Percentiles rank a stretch among this genome's conserved stretches.
Conservation (phyloP, 2,888 invertebrate genomes). For the Chrysina gloriosa region DNA sequence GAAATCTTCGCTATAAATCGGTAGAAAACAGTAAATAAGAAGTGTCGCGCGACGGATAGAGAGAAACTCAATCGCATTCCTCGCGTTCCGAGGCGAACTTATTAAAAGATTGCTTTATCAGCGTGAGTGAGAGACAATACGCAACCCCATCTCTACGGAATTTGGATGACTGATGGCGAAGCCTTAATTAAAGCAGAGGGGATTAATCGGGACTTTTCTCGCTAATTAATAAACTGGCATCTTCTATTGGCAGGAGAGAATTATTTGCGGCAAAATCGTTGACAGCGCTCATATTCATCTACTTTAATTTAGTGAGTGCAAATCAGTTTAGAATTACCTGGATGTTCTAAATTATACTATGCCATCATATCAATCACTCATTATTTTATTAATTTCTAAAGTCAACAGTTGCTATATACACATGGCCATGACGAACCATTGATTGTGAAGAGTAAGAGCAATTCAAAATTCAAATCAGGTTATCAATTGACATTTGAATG, state of each 20-base stretch:
- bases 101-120: conserved; percentile 64
- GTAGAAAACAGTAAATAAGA: conserved; percentile 51
- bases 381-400: no score
- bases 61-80: conserved; percentile 56
- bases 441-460: no score
- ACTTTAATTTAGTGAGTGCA: background rate
- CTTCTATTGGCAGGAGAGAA: conserved; percentile 47
- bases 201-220: conserved; percentile 59
- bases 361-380: no score
- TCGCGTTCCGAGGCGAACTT: conserved; percentile 56
- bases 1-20: conserved; percentile 43
- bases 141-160: conserved; percentile 55
- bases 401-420: no score
- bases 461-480: no score
- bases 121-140: conserved; percentile 55
- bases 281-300: background rate
- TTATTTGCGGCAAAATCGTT: conserved; percentile 24
- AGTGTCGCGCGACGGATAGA: conserved; percentile 49
- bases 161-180: conserved; percentile 59
- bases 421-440: no score
- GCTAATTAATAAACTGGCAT: conserved; percentile 61
- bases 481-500: no score
- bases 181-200: conserved; percentile 59
- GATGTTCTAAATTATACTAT: no score
- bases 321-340: no score